These are phyloP conservation scores for Drosophila fulvimacula DNA, from an alignment of 2,888 invertebrate genomes.

Conservation along the genomic window DNA sequence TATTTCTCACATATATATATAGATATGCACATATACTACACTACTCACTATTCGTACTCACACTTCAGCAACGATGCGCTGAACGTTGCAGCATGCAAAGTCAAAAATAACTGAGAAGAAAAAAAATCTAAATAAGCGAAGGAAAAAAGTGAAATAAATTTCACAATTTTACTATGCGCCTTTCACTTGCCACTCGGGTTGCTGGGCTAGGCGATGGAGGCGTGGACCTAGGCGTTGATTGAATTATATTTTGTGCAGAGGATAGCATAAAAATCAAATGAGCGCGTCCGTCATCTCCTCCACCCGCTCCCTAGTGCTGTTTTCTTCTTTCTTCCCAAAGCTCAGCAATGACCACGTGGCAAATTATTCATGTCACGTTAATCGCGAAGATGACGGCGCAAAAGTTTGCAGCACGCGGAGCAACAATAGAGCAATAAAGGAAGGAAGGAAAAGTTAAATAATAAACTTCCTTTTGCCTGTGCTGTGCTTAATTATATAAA, in stretches of 20 bases:
- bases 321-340: conserved; percentile 19
- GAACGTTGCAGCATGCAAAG: conserved; percentile 74
- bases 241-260: conserved; percentile 75
- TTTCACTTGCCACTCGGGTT: conserved; percentile 30
- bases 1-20: conserved; percentile 61
- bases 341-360: conserved; percentile 62
- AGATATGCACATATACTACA: conserved; percentile 20
- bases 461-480: conserved; percentile 4
- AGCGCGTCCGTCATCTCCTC: conserved; percentile 17
- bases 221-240: conserved; percentile 80
- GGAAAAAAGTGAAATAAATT: conserved; percentile 18
- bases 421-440: conserved; percentile 1
- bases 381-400: conserved; percentile 43
- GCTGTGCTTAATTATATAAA: conserved; percentile 30
- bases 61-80: conserved; percentile 71
- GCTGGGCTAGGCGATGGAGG: conserved; percentile 33
- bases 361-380: conserved; percentile 61
- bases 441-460: background rate
- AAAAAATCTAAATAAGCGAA: conserved; percentile 15
- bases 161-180: conserved; percentile 18
- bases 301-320: background rate
- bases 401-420: conserved; percentile 18
- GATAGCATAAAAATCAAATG: conserved; percentile 76
- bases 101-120: conserved; percentile 66
- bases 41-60: conserved; percentile 18